Evolutionary conservation across 2,113 vertebrate species (phyloP), one percentile per base, ranked within the genome.

Genomic region (Sinocyclocheilus anshuiensis): DNA sequence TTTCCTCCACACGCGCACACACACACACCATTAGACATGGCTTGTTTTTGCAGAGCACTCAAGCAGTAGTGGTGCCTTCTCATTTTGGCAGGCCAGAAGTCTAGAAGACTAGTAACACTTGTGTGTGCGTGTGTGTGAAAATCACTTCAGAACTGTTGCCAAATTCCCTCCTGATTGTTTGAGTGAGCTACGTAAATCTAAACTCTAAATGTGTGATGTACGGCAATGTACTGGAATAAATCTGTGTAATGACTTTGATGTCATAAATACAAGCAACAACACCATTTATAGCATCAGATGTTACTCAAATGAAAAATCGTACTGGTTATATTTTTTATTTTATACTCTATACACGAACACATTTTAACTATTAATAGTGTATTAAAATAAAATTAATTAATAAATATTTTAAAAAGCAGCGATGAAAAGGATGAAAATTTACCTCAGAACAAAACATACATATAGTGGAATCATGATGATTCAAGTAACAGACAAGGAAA

Each of bases 81-180:
- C 55, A 45, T 65, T 85, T n/a, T 77, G 57, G 78, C 78, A 80
- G 78, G 57, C 6, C 57, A 42, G 33, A 80, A 61, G 57, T 61
- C 77, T 80, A 42, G 33, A 80, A 61, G 36, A n/a, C 77, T 80
- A 80, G 57, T 63, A 80, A 63, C 78, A 42, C 78, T 24, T 36
- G 57, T 63, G 20, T 5, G 20, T 45, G 69, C 20, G 9, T 39
- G 36, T 11, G 39, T 7, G 11, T 45, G 39, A 7, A n/a, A 48
- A 24, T 76, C 48, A 69, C 24, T 4, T 24, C 24, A 50, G 13
- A 77, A 2, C 15, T 0, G 3, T 53, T 77, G 22, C 75, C 75
- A 77, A 4, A 55, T 36, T 55, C 10, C 3, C 50, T 78, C 16
- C 50, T 22, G 76, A 78, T 78, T 78, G 76, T 78, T 57, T 78